A percentile compares a stretch with the other conserved stretches of the same genome.
phyloP scores from a whole-genome alignment of 2,113 vertebrate species.

The Barnardius zonarius region DNA sequence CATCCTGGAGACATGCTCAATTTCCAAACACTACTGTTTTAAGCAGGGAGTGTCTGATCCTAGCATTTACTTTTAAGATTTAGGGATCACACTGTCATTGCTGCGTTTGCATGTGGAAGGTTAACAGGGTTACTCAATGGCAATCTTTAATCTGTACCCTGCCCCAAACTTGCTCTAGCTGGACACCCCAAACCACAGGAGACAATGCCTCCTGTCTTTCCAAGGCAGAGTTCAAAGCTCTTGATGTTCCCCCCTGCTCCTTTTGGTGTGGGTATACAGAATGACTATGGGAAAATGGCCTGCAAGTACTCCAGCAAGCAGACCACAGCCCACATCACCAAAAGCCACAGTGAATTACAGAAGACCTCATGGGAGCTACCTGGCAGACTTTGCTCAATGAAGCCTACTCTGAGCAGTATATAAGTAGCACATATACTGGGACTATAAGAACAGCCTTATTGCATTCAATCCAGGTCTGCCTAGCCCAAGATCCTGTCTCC shows the following conservation, averaged over 20 bases:
- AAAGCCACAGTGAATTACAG: background rate
- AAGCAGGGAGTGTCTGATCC: background rate
- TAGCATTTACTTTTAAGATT: background rate
- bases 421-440: background rate
- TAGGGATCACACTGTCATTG: background rate
- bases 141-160: background rate
- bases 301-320: background rate
- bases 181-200: background rate
- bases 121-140: background rate
- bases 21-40: background rate
- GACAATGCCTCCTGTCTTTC: background rate
- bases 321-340: background rate
- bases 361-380: background rate
- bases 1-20: accelerated
- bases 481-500: background rate
- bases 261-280: background rate
- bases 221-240: background rate
- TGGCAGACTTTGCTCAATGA: background rate
- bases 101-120: background rate
- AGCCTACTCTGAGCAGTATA: background rate
- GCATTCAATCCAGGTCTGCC: background rate
- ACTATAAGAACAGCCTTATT: too few species aligned
- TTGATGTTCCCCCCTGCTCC: background rate
- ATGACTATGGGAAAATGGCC: background rate
- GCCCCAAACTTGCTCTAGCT: background rate